These are phyloP conservation scores for Philotrypesis tridentata DNA, from an alignment of 1,140 invertebrate species.

Conservation along the genomic window DNA sequence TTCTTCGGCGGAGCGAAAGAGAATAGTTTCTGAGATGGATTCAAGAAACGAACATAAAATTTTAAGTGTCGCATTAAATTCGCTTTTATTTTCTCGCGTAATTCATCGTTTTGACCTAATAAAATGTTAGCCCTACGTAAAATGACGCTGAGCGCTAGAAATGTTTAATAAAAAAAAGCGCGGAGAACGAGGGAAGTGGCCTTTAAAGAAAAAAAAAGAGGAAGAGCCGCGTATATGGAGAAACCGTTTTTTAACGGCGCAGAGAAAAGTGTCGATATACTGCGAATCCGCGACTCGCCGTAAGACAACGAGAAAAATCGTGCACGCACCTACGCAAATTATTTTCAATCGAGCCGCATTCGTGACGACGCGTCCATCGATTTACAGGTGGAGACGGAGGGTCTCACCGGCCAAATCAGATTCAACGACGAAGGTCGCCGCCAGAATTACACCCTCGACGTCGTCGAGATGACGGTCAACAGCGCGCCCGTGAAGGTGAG, in stretches of 20 bases:
- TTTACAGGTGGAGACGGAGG: conserved; percentile 90
- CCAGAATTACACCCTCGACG: conserved; percentile 92
- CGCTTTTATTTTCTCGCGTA: conserved; percentile 45
- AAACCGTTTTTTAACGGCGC: conserved; percentile 39
- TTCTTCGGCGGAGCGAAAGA: conserved; percentile 7
- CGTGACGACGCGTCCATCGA: conserved; percentile 24
- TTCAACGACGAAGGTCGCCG: conserved; percentile 91
- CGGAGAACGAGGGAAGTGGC: conserved; percentile 6
- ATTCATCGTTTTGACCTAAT: conserved; percentile 50
- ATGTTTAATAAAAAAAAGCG: conserved; percentile 37
- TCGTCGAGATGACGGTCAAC: conserved; percentile 94
- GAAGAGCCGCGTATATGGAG: not conserved
- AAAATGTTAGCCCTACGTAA: conserved; percentile 45
- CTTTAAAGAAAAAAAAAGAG: conserved; percentile 46
- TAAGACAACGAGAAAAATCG: conserved; percentile 45
- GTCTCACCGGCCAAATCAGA: conserved; percentile 90
- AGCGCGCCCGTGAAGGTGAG: conserved; percentile 88
- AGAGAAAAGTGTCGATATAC: conserved; percentile 49
- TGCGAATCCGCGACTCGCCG: conserved; percentile 38
- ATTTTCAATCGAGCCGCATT: conserved; percentile 7
- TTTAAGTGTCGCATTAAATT: conserved; percentile 45
- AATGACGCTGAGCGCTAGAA: conserved; percentile 43
- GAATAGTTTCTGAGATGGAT: conserved; percentile 41
- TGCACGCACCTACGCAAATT: conserved; percentile 4
- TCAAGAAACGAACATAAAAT: conserved; percentile 39